Evolutionary conservation across 1,140 invertebrate species (phyloP), one percentile per base, ranked within the genome.

Genomic region (Drosophila bifasciata): DNA sequence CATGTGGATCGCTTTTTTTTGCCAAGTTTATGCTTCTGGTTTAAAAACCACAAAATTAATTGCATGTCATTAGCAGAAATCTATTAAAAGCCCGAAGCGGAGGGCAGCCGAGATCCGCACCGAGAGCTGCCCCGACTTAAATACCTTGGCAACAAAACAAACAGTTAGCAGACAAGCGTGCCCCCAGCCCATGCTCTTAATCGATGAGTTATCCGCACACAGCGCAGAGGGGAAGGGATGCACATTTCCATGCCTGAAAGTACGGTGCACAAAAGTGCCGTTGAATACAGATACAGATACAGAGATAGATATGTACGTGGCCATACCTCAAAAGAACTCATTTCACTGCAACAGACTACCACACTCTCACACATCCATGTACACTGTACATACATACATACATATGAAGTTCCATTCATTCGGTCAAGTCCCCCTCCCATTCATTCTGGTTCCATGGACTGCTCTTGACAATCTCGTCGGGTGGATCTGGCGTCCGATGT

Each of bases 1-100:
- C 32, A 36, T 36, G 32, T 36, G 32, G 32, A 8, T 36, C 4
- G n/a, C 32, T 11, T 21, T 32, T 28, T 50, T 43, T 40, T 28
- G 11, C 1, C 21, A 49, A 49, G 39, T 21, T 43, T 70, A 70
- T 71, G 55, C 40, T 46, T 52, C 43, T 44, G 62, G 36, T 55
- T 76, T 66, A 64, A 80, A 76, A 80, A 63, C 53, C 67, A 63
- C 68, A 77, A 53, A 74, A 81, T 86, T 86, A 85, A 85, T 85
- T 81, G 81, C 63, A 70, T 60, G 63, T 71, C 83, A 86, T 86
- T 80, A 86, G 56, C 80, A 63, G 77, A 73, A 80, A 86, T 76
- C 63, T 61, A 76, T 59, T 77, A 66, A 81, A 74, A 70, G 55
- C 58, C 44, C 60, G 28, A 51, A 70, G 53, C 56, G 15, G 25